Conservation (phyloP, 2,113 vertebrate genomes). For the Alces alces region DNA sequence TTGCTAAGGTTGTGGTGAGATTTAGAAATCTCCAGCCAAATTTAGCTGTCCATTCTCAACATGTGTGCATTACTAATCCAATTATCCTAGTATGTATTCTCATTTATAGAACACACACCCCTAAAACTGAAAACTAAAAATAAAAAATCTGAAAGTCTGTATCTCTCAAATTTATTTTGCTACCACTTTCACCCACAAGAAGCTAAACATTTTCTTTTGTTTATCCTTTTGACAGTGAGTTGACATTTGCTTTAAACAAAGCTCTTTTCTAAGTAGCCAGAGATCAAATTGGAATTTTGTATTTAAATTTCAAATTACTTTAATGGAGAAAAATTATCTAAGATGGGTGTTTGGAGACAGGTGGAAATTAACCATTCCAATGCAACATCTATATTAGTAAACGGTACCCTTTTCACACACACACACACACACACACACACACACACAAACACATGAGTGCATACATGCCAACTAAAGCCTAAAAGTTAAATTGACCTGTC, state of each 20-base stretch:
- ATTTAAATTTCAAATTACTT: slow-evolving; percentile 44
- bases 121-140: not conserved
- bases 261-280: slow-evolving; percentile 23
- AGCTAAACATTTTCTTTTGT: not conserved
- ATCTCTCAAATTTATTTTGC: slow-evolving; percentile 25
- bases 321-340: not conserved
- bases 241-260: slow-evolving; percentile 52
- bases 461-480: not conserved
- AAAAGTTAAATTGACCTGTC: not conserved
- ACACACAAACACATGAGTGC: not conserved
- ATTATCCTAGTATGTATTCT: not conserved
- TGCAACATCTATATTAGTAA: not conserved
- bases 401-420: not conserved
- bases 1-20: not conserved
- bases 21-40: slow-evolving; percentile 2
- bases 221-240: slow-evolving; percentile 20
- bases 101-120: not conserved
- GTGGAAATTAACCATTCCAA: not conserved
- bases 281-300: slow-evolving; percentile 30
- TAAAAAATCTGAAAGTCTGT: not conserved
- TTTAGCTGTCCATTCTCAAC: not conserved
- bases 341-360: not conserved
- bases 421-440: not conserved
- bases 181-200: not conserved
- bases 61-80: not conserved